Evolutionary conservation across 2,888 invertebrate species (phyloP), one percentile per base, ranked within the genome.

Genomic region (Eutolmus rufibarbis): DNA sequence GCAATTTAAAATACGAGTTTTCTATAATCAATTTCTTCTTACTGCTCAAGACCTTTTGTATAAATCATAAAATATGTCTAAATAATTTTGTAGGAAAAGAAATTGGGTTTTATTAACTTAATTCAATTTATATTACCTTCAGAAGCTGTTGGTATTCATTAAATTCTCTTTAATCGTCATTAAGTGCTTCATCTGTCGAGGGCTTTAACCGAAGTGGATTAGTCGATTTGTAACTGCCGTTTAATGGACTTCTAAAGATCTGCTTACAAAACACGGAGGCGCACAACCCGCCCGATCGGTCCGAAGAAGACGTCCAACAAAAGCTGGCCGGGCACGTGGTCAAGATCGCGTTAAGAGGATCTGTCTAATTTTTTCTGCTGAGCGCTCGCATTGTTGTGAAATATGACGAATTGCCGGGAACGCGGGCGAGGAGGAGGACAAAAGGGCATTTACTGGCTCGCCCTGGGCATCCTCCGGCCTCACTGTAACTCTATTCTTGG

Each of bases 401-500:
- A 66, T 66, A 66, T 66, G 66, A 23, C 66, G 66, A 66, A 66
- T 66, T 66, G 66, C 28, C 23, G 28, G n/a, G 66, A 66, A 28
- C 23, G 23, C 76, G 40, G 76, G n/a, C n/a, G 14, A 34, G n/a
- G 37, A 40, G n/a, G n/a, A 8, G 76, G 40, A 76, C 76, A 76
- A 28, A 34, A 19, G 16, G 76, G 76, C 37, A 31, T 76, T 82
- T 57, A 1, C 66, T 23, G 19, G 51, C 37, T 82, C 82, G 34
- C 51, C 66, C 19, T n/a, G 37, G 37, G 82, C 34, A 57, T 82
- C 82, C 37, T 57, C 57, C 40, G 19, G 57, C 12, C 66, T 9
- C 40, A 82, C 57, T 82, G 66, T 82, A 82, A 66, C 37, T 82
- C 66, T 40, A 82, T 82, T 82, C 57, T 40, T 82, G 28, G 34